Evolutionary conservation across 2,797 vertebrate genomes (phyloP).

Genomic region (Trichosurus vulpecula): DNA sequence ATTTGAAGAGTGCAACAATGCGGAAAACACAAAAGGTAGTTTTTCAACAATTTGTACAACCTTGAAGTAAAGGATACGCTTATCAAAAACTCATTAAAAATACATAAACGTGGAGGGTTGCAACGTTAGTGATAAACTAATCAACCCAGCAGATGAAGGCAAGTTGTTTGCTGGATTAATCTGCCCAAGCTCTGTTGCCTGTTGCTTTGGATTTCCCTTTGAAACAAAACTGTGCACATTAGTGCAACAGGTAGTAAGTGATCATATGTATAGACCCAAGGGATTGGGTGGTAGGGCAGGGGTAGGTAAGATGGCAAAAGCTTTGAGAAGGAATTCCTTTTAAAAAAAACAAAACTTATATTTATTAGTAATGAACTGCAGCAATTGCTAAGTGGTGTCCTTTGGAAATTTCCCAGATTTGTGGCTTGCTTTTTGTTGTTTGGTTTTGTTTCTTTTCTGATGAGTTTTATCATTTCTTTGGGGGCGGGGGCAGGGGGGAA

Average conservation of each 20-base stretch:
- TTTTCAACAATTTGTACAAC: conserved; percentile 65
- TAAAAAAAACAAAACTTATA: neutral
- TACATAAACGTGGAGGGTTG: conserved; percentile 74
- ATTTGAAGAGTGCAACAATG: conserved; percentile 79
- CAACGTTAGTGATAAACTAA: conserved; percentile 58
- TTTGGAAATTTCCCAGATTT: neutral
- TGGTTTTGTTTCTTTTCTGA: neutral
- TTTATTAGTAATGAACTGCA: neutral
- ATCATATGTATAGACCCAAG: neutral
- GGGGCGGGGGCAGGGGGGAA: too few species aligned
- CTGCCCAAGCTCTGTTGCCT: conserved; percentile 60
- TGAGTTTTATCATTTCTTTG: conserved; percentile 29
- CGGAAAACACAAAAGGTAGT: conserved; percentile 69
- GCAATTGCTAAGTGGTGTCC: conserved; percentile 51
- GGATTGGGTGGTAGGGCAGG: conserved; percentile 19
- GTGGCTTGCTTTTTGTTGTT: neutral
- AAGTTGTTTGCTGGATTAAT: conserved; percentile 73
- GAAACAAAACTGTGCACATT: conserved; percentile 1
- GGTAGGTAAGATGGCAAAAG: neutral
- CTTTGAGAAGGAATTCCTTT: conserved; percentile 36
- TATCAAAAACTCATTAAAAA: conserved; percentile 70
- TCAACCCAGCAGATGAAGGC: conserved; percentile 79
- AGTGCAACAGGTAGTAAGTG: conserved; percentile 65
- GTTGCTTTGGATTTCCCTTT: conserved; percentile 45
- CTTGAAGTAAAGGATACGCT: conserved; percentile 69